Evolutionary conservation across 2,113 vertebrate species (phyloP), one percentile per base, ranked within the genome.

Genomic region (Chloroceryle aenea): DNA sequence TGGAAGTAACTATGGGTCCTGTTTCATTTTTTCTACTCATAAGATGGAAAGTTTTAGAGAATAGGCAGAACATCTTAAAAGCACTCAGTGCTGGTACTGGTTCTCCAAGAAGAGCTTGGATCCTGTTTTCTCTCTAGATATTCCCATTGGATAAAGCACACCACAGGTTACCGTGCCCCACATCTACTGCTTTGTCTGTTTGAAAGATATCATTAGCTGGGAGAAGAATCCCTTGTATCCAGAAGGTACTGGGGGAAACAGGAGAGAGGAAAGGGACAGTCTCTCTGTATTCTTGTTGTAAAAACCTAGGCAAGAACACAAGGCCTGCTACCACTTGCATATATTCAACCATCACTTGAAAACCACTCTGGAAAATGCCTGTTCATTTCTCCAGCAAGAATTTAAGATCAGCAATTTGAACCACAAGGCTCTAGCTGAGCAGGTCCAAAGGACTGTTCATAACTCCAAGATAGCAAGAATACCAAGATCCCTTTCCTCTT

Each of bases 101-200:
- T 3, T 74, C 48, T 59, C 55, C 48, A 29, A 21, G 29, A 74
- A 71, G 29, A 50, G 16, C 25, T 18, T 73, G 25, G 22, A 36
- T 64, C 25, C 32, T 63, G 22, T 63, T 77, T 58, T 40, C 14
- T 50, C 53, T 17, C 23, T 53, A 26, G 22, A 58, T 68, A 20
- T 21, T 30, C 10, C 32, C 0, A 0, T 25, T 30, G 1, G 1
- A 38, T 63, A 30, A 76, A 74, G n/a, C 1, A 0, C 10, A 9
- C 27, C n/a, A 26, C 30, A 63, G 59, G 36, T 36, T 23, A 67
- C 22, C 2, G 9, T 40, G 18, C 9, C 17, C 63, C 47, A 56
- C 40, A 50, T 12, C 61, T 43, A 34, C 22, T 34, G 27, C 52
- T 72, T 50, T 61, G 25, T 15, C 58, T 62, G 76, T 61, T 69